Percentiles rank a stretch among this genome's conserved stretches.
Conservation (phyloP, 2,797 vertebrate genomes). For the Sebastes hubbsi region DNA sequence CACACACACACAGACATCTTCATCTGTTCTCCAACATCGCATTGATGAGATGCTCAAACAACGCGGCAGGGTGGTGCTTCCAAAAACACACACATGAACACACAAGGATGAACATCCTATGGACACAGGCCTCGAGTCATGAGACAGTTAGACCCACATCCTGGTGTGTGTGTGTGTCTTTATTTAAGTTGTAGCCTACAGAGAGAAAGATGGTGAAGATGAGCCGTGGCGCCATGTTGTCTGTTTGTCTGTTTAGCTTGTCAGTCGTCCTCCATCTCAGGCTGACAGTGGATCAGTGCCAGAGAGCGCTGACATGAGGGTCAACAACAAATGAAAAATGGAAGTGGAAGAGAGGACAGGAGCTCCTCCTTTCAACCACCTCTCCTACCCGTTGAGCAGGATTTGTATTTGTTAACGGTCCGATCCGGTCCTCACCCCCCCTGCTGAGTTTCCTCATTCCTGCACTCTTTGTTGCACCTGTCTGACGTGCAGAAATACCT, state of each 20-base stretch:
- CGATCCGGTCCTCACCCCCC: constrained; percentile 55
- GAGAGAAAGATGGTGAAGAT: neutral
- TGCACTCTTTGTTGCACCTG: constrained; percentile 53
- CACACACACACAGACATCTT: constrained; percentile 4
- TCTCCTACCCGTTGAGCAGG: constrained; percentile 76
- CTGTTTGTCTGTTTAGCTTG: neutral
- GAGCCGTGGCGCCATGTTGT: constrained; percentile 7
- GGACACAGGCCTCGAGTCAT: constrained; percentile 68
- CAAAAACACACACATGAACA: constrained; percentile 52
- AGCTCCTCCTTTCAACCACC: constrained; percentile 33
- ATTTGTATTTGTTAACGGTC: constrained; percentile 79
- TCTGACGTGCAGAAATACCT: constrained; percentile 45
- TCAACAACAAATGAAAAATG: neutral
- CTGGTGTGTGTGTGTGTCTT: constrained; percentile 59
- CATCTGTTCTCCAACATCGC: constrained; percentile 31
- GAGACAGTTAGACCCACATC: constrained; percentile 74
- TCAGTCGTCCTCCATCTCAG: constrained; percentile 8
- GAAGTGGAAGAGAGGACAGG: neutral
- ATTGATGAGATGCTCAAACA: constrained; percentile 57
- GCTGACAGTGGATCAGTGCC: neutral
- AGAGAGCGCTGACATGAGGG: neutral
- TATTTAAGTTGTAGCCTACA: constrained; percentile 27
- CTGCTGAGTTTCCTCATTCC: constrained; percentile 88
- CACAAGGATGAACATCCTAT: constrained; percentile 84
- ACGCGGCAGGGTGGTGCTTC: constrained; percentile 22